These are phyloP conservation scores for Cyclargus thomasi DNA, from an alignment of 1,140 invertebrate genomes.

Conservation along the genomic window DNA sequence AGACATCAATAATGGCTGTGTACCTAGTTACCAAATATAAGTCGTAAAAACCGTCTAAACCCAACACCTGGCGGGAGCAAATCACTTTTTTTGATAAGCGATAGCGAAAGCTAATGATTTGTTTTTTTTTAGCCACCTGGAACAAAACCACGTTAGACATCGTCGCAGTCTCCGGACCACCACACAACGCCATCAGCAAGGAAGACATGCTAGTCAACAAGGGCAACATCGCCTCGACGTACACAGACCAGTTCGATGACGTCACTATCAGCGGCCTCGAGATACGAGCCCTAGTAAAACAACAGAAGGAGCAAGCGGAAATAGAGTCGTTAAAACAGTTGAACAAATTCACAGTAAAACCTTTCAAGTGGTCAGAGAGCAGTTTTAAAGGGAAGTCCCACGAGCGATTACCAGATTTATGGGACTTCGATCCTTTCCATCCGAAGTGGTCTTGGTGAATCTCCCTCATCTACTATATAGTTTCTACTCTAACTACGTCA, in stretches of 20 bases:
- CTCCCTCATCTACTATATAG: slow-evolving; percentile 23
- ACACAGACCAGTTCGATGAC: slow-evolving; percentile 59
- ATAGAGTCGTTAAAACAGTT: slow-evolving; percentile 54
- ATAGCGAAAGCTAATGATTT: no score
- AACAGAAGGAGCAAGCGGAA: slow-evolving; percentile 55
- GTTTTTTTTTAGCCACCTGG: slow-evolving; percentile 36
- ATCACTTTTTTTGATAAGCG: no score
- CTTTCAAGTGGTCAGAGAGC: slow-evolving; percentile 69
- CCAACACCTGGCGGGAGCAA: no score
- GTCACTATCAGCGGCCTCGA: slow-evolving; percentile 53
- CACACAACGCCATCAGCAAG: slow-evolving; percentile 49
- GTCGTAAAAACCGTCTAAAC: no score
- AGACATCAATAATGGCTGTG: no score
- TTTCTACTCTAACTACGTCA: not conserved
- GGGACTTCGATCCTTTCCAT: slow-evolving; percentile 58
- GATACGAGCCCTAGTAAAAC: slow-evolving; percentile 52
- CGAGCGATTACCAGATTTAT: slow-evolving; percentile 57
- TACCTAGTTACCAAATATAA: no score
- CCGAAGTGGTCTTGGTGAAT: slow-evolving; percentile 70
- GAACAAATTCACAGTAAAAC: slow-evolving; percentile 53
- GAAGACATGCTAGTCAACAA: slow-evolving; percentile 45
- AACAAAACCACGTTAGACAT: slow-evolving; percentile 43
- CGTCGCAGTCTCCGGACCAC: slow-evolving; percentile 60
- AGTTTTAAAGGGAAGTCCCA: slow-evolving; percentile 51
- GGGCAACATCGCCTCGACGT: slow-evolving; percentile 57